Evolutionary conservation across 2,113 vertebrate genomes (phyloP), one percentile per base, ranked within the genome.

Genomic region (Origma solitaria): DNA sequence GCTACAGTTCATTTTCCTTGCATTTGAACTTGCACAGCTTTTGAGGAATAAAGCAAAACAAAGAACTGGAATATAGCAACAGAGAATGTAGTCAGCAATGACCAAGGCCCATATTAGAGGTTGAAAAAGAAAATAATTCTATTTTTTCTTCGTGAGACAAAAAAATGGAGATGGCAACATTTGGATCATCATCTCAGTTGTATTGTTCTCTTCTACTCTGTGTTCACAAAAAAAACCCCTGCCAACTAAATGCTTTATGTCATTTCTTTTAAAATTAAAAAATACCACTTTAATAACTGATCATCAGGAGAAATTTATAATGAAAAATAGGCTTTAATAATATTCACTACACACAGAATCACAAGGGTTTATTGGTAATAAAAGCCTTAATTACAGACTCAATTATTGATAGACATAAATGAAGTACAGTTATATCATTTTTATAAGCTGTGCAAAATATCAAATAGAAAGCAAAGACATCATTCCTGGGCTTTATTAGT

Each of bases 351-450:
- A 66, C 30, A 80, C 4, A 88, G 66, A 87, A 56, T 51, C 56
- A 90, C 60, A 62, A 35, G 15, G 8, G 33, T 83, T 94, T 94
- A 89, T 76, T 80, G 54, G 66, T 66, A 96, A 93, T 94, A 95
- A 93, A 91, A 91, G 25, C 68, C 60, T 94, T 94, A 96, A 95
- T 94, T 92, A 95, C 89, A 88, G 79, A 64, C 80, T 93, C 91
- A 75, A 77, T 92, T 94, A 95, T 42, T 89, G 84, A 95, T 28
- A 88, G 79, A 83, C 47, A 83, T 84, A 94, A 86, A 95, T 92
- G 75, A 95, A 88, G 54, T 51, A 91, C n/a, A 47, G 15, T 58
- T 88, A 40, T 42, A 95, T 86, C 42, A 89, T 57, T 87, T 95
- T 90, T 90, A 90, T 80, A 80, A 69, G 24, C 42, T 66, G 28